Conservation (phyloP, 1,140 invertebrate species). For the Neodiprion fabricii region DNA sequence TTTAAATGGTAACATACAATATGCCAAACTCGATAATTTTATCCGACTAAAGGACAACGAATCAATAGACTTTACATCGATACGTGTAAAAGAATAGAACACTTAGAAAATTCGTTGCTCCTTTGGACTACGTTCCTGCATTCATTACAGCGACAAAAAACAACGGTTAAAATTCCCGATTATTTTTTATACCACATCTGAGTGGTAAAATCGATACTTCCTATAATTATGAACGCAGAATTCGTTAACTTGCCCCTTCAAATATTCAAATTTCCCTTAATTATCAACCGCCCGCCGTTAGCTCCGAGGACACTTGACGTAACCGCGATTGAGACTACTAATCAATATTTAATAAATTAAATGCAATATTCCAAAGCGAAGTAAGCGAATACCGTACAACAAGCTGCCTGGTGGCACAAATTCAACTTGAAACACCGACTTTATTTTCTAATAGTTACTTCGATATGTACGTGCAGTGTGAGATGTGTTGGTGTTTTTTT, state of each 20-base stretch:
- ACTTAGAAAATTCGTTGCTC: constrained; percentile 2
- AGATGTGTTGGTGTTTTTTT: neutral
- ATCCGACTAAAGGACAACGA: too few species aligned
- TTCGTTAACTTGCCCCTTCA: too few species aligned
- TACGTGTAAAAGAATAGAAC: neutral
- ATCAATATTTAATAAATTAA: neutral
- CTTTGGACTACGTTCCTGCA: constrained; percentile 3
- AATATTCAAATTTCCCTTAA: neutral
- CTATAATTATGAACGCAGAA: too few species aligned
- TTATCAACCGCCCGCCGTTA: neutral
- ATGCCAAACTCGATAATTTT: too few species aligned
- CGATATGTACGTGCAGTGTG: constrained; percentile 3
- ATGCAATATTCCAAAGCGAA: neutral
- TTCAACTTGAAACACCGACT: constrained; percentile 4
- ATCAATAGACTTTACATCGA: too few species aligned
- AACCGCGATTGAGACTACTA: neutral
- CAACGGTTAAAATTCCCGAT: neutral
- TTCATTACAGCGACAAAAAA: neutral
- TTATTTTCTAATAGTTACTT: constrained; percentile 6
- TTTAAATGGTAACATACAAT: too few species aligned
- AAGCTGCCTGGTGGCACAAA: constrained; percentile 6
- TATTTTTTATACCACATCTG: too few species aligned
- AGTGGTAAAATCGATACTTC: too few species aligned
- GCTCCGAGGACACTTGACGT: neutral
- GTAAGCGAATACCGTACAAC: neutral